Evolutionary conservation across 2,113 vertebrate species (phyloP), one percentile per base, ranked within the genome.

Genomic region (Malurus melanocephalus): DNA sequence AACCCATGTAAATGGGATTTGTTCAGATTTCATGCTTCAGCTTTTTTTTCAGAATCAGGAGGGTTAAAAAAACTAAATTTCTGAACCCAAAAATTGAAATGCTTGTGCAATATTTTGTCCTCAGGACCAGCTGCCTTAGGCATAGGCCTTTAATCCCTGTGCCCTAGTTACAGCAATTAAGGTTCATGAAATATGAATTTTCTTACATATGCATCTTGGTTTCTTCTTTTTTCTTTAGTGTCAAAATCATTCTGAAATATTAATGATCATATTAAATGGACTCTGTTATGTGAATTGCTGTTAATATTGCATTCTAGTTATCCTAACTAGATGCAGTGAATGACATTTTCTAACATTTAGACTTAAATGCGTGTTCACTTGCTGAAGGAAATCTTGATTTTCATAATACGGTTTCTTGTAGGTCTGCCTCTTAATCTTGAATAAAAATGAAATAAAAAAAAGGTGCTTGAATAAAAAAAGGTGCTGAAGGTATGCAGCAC

Each of bases 141-240:
- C 82, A 1, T 42, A 88, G 89, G 32, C 73, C 68, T 93, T 92
- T 91, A 94, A 88, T 88, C 89, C 91, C 91, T 53, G 18, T 95
- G 80, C 76, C 87, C 85, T 89, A 92, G 73, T 94, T 92, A 86
- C 32, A 80, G 61, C 80, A 96, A 93, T 95, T 96, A 93, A 80
- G 57, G 52, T 72, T 96, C 82, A 94, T 96, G 72, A 96, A 94
- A 95, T 89, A 94, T 78, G 83, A 60, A 94, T 93, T 83, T 75
- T 85, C 20, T 87, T 94, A 56, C 72, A 77, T 75, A 84, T 23
- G 35, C 76, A 86, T 92, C 73, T 83, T 75, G 26, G 26, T 89
- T 86, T 90, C 52, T 90, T 35, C 66, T 85, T 92, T 87, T 90
- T 80, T 67, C 32, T 60, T 82, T n/a, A 72, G 46, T 78, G 91